These are phyloP conservation scores for Drosophila yakuba DNA, from an alignment of 1,140 invertebrate species.

Conservation along the genomic window DNA sequence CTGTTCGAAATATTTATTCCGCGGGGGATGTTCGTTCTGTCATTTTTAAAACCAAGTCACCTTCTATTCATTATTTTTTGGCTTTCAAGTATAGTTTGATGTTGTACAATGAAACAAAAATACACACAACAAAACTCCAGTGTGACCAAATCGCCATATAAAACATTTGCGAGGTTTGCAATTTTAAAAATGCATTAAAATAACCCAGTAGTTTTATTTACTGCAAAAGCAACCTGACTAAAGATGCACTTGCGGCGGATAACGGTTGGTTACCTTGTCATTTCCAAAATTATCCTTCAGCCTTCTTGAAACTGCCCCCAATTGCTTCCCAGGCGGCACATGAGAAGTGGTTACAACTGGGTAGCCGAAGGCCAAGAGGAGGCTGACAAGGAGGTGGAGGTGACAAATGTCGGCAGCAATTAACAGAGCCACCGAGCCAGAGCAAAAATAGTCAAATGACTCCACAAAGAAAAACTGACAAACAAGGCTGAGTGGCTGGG, in stretches of 20 bases:
- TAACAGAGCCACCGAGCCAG: constrained; percentile 63
- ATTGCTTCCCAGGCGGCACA: constrained; percentile 3
- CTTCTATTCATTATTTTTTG: no score
- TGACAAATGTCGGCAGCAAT: constrained; percentile 76
- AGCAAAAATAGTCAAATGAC: constrained; percentile 60
- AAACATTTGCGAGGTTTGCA: not conserved
- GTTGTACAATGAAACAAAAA: no score
- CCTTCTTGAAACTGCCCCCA: constrained; percentile 1
- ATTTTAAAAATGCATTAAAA: not conserved
- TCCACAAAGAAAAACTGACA: constrained; percentile 68
- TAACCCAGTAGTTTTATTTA: no score
- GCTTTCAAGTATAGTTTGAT: not conserved
- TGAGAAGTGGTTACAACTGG: not conserved
- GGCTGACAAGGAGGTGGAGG: not conserved
- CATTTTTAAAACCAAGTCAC: no score
- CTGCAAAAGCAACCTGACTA: not conserved
- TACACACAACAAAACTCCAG: no score
- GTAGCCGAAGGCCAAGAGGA: constrained; percentile 17
- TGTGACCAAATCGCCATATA: not conserved
- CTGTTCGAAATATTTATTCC: no score
- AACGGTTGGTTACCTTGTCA: constrained; percentile 2
- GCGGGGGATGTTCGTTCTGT: no score
- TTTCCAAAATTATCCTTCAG: constrained; percentile 16
- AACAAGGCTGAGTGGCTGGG: constrained; percentile 19
- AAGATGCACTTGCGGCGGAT: not conserved